phyloP scores from a whole-genome alignment of 2,888 invertebrate species.

The Argynnis bischoffii region DNA sequence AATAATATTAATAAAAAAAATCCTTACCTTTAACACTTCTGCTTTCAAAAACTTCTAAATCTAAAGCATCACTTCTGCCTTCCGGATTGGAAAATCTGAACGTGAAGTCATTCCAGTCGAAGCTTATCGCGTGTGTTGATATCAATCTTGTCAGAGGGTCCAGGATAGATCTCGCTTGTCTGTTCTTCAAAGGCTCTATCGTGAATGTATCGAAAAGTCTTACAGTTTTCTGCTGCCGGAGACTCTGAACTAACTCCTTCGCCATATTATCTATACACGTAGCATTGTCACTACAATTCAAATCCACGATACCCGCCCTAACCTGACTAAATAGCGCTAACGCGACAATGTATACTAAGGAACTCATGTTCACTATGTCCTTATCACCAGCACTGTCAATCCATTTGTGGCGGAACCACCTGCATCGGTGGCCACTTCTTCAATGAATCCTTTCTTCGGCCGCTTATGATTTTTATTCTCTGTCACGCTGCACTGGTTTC shows the following conservation, averaged over 20 bases:
- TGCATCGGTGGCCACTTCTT: conserved; percentile 67
- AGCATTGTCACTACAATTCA: conserved; percentile 83
- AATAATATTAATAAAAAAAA: background rate
- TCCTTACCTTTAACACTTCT: conserved; percentile 72
- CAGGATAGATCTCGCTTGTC: conserved; percentile 65
- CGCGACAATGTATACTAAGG: conserved; percentile 62
- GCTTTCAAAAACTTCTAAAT: conserved; percentile 73
- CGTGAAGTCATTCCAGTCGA: conserved; percentile 80
- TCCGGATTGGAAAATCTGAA: conserved; percentile 76
- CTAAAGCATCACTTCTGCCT: conserved; percentile 71
- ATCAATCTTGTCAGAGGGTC: conserved; percentile 70
- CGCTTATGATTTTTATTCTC: conserved; percentile 76
- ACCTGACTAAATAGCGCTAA: conserved; percentile 62
- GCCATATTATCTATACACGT: conserved; percentile 81
- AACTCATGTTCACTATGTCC: conserved; percentile 63
- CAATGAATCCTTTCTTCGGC: conserved; percentile 68
- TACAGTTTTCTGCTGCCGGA: conserved; percentile 78
- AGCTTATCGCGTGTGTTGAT: conserved; percentile 77
- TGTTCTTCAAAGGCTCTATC: conserved; percentile 75
- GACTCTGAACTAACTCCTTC: conserved; percentile 74
- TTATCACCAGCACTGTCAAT: conserved; percentile 63
- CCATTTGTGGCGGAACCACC: conserved; percentile 77
- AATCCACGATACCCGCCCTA: conserved; percentile 60
- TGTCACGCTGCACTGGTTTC: conserved; percentile 71
- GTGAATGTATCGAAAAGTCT: conserved; percentile 79